Conservation (phyloP, 2,113 vertebrate species). For the Anguilla rostrata region DNA sequence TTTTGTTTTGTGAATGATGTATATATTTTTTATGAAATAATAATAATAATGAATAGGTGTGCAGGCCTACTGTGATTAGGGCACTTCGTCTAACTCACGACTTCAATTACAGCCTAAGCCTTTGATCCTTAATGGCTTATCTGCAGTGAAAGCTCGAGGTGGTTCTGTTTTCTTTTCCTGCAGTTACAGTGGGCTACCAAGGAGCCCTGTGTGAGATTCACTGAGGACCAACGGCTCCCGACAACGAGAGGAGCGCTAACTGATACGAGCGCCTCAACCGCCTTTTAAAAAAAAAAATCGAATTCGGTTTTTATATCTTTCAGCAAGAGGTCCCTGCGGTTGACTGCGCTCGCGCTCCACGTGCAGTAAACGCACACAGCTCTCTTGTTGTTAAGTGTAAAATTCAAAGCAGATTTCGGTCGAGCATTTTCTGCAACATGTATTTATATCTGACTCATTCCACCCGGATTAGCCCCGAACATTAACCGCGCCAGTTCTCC, state of each 20-base stretch:
- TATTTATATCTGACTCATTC: neutral
- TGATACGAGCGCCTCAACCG: neutral
- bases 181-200: constrained; percentile 34
- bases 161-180: constrained; percentile 49
- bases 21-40: constrained; percentile 43
- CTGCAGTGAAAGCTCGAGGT: constrained; percentile 50
- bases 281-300: neutral
- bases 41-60: too few species aligned
- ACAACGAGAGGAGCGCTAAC: constrained; percentile 22
- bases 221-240: constrained; percentile 7
- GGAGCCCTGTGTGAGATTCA: constrained; percentile 18
- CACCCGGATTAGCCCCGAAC: neutral
- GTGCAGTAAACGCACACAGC: neutral
- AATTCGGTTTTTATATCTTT: neutral
- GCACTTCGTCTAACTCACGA: constrained; percentile 15
- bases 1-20: neutral
- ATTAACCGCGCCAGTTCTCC: neutral
- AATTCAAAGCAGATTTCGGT: neutral
- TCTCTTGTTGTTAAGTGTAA: neutral
- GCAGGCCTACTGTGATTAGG: too few species aligned
- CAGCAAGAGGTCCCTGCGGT: neutral
- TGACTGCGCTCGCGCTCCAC: neutral
- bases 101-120: constrained; percentile 38
- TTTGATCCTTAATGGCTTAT: constrained; percentile 56
- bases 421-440: neutral